phyloP scores from a whole-genome alignment of 2,888 invertebrate species.

The Dione vanillae region DNA sequence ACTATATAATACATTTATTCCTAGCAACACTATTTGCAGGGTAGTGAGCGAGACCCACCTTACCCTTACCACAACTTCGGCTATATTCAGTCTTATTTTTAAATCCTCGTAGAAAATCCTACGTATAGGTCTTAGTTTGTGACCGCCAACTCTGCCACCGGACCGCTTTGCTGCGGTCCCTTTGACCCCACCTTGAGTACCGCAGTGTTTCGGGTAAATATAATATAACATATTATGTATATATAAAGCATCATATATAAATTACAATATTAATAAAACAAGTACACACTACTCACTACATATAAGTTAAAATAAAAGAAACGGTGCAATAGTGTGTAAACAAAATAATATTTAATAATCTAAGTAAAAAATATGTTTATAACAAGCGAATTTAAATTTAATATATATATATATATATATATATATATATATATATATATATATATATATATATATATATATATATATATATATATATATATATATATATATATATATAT shows the following conservation, averaged over 20 bases:
- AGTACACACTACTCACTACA: not conserved
- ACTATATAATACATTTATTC: not conserved
- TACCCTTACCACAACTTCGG: conserved; percentile 42
- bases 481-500: too few relatives aligned
- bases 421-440: too few relatives aligned
- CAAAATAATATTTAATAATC: not conserved
- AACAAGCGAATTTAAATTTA: not conserved
- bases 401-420: not conserved
- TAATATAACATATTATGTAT: conserved; percentile 35
- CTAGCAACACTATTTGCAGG: conserved; percentile 30
- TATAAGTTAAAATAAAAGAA: not conserved
- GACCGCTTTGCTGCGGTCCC: conserved; percentile 49
- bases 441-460: too few relatives aligned
- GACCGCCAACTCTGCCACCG: conserved; percentile 51
- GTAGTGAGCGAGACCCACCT: conserved; percentile 46
- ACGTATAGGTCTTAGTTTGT: conserved; percentile 48
- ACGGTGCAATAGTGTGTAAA: conserved; percentile 8
- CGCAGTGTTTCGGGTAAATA: conserved; percentile 36
- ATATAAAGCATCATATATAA: conserved; percentile 31
- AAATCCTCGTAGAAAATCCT: conserved; percentile 39
- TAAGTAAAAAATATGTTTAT: not conserved
- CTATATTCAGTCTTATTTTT: conserved; percentile 40
- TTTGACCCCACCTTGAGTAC: conserved; percentile 51
- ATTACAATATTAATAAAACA: not conserved
- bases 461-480: too few relatives aligned